Percentiles rank a stretch among this genome's conserved stretches.
phyloP scores from a whole-genome alignment of 2,113 vertebrate genomes.

The Vireo altiloquus region DNA sequence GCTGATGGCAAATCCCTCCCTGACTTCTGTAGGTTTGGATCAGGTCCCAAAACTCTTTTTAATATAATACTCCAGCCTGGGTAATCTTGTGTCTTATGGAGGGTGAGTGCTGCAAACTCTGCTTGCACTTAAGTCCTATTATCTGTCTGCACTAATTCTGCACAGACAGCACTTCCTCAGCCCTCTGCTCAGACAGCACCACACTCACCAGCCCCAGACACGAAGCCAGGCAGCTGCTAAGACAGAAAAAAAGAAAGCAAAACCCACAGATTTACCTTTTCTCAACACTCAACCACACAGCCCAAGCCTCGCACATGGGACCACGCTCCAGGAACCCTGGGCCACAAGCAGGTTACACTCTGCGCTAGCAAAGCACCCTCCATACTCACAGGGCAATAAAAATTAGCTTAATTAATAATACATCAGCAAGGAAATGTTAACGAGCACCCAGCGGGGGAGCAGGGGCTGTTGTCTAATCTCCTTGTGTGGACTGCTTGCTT shows the following conservation, averaged over 20 bases:
- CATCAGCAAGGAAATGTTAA: slow-evolving; percentile 43
- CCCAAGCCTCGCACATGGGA: not conserved
- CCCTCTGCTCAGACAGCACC: not conserved
- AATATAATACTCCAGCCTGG: not conserved
- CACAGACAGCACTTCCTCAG: not conserved
- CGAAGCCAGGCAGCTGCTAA: not conserved
- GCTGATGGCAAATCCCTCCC: not conserved
- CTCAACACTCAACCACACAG: not conserved
- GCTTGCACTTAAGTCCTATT: not conserved
- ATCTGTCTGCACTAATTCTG: not conserved
- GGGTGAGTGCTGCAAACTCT: not conserved
- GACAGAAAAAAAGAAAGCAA: not conserved
- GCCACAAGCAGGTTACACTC: not conserved
- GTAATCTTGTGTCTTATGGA: not conserved
- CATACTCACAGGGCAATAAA: slow-evolving; percentile 18
- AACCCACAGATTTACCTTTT: not conserved
- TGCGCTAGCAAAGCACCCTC: not conserved
- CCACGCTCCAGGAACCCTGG: not conserved
- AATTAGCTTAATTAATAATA: slow-evolving; percentile 48
- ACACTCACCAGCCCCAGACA: not conserved
- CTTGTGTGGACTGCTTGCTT: not conserved
- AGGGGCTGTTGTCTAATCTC: not conserved
- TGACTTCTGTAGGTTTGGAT: not conserved
- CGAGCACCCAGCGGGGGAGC: not conserved
- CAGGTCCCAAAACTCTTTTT: not conserved